Conservation (phyloP, 2,113 vertebrate genomes). For the Laticauda laticaudata region DNA sequence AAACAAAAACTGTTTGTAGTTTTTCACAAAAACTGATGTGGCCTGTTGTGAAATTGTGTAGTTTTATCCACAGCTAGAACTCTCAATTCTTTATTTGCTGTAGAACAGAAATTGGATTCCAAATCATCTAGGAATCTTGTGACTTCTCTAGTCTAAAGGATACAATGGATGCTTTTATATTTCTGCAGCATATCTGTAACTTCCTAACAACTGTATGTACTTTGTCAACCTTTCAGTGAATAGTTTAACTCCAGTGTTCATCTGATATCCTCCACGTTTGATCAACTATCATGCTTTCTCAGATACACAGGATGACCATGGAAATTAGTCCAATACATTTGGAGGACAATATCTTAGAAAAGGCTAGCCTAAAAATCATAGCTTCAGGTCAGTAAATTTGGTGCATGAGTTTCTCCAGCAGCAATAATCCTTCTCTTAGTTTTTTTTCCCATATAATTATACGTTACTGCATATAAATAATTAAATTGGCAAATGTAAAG, state of each 20-base stretch:
- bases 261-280: background rate
- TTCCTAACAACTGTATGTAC: background rate
- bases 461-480: conserved; percentile 49
- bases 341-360: background rate
- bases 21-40: background rate
- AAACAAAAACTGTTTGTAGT: too few species aligned
- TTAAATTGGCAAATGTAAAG: conserved; percentile 51
- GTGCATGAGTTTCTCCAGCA: background rate
- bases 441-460: conserved; percentile 34
- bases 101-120: background rate
- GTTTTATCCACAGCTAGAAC: background rate
- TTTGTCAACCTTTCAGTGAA: background rate
- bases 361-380: background rate
- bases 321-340: background rate
- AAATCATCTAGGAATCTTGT: background rate
- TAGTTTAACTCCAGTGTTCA: background rate
- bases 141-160: background rate
- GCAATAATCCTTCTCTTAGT: conserved; percentile 21
- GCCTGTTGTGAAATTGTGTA: background rate
- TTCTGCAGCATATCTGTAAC: background rate
- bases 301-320: background rate
- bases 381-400: conserved; percentile 38
- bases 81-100: background rate
- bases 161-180: background rate
- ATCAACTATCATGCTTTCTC: background rate